Evolutionary conservation across 2,113 vertebrate genomes (phyloP).

Genomic region (Danio rerio): DNA sequence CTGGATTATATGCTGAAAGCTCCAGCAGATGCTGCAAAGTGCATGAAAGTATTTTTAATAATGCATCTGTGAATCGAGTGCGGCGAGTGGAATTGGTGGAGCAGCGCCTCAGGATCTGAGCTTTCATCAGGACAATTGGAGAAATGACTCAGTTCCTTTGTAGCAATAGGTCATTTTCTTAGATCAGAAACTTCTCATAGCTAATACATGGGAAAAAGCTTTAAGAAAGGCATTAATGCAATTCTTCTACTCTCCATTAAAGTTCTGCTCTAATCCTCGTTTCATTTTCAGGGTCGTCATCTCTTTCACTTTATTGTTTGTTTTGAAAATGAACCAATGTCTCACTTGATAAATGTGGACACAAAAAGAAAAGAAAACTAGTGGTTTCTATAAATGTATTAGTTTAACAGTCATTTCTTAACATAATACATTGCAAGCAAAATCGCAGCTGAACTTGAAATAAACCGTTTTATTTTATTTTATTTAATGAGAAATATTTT

Average conservation of each 20-base stretch:
- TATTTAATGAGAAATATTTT: neutral
- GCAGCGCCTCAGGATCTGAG: slow-evolving; percentile 60
- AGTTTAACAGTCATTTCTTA: neutral
- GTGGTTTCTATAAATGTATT: neutral
- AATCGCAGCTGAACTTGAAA: neutral
- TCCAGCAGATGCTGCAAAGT: slow-evolving; percentile 56
- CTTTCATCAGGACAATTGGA: slow-evolving; percentile 52
- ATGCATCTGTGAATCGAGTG: slow-evolving; percentile 66
- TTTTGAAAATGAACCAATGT: too few relatives aligned
- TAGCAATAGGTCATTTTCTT: slow-evolving; percentile 30
- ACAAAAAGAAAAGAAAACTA: neutral
- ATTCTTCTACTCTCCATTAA: neutral
- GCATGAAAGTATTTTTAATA: slow-evolving; percentile 64
- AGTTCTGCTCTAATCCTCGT: slow-evolving; percentile 6
- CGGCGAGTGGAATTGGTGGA: slow-evolving; percentile 66
- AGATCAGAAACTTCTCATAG: slow-evolving; percentile 25
- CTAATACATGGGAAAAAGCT: slow-evolving; percentile 22
- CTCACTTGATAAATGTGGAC: too few relatives aligned
- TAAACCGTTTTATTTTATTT: too few relatives aligned
- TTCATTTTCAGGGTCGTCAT: neutral
- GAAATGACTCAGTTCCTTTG: slow-evolving; percentile 22
- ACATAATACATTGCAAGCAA: neutral
- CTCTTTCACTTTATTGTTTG: neutral
- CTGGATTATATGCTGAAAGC: slow-evolving; percentile 52
- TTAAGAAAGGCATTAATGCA: slow-evolving; percentile 13